Evolutionary conservation across 2,888 invertebrate genomes (phyloP).

Genomic region (Noctua janthina): DNA sequence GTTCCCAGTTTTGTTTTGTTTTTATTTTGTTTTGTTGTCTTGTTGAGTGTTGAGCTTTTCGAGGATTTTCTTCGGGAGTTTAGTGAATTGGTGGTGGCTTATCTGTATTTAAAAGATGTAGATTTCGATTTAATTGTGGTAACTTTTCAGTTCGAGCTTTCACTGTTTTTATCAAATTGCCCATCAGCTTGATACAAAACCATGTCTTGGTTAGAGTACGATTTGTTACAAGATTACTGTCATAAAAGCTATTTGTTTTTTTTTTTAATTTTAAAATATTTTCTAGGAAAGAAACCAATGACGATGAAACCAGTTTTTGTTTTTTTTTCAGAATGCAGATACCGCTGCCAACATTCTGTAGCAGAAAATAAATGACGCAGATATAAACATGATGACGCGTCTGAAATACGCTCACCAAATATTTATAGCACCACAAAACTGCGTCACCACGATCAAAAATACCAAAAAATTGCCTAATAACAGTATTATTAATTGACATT

Average conservation of each 20-base stretch:
- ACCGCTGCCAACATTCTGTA: constrained; percentile 5
- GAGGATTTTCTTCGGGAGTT: constrained; percentile 38
- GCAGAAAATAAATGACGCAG: constrained; percentile 40
- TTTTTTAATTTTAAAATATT: background rate
- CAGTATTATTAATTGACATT: too few relatives aligned
- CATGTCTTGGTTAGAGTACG: background rate
- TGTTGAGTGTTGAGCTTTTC: constrained; percentile 50
- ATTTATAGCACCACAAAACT: constrained; percentile 47
- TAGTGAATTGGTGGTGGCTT: constrained; percentile 26
- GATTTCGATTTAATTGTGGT: constrained; percentile 21
- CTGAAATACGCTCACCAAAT: constrained; percentile 31
- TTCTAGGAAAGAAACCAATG: too few relatives aligned
- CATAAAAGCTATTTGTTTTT: background rate
- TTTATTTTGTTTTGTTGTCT: constrained; percentile 55
- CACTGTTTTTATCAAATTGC: background rate
- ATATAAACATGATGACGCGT: constrained; percentile 46
- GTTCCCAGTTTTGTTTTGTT: constrained; percentile 52
- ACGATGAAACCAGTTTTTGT: too few relatives aligned
- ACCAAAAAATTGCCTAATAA: too few relatives aligned
- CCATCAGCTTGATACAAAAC: background rate
- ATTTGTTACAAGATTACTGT: background rate
- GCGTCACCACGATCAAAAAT: constrained; percentile 45
- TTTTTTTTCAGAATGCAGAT: background rate
- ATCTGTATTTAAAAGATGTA: constrained; percentile 34
- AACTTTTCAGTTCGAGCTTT: background rate